A percentile compares a stretch with the other conserved stretches of the same genome.
These are phyloP conservation scores for Sebastolobus altivelis DNA, from an alignment of 2,797 vertebrate species.

Conservation along the genomic window DNA sequence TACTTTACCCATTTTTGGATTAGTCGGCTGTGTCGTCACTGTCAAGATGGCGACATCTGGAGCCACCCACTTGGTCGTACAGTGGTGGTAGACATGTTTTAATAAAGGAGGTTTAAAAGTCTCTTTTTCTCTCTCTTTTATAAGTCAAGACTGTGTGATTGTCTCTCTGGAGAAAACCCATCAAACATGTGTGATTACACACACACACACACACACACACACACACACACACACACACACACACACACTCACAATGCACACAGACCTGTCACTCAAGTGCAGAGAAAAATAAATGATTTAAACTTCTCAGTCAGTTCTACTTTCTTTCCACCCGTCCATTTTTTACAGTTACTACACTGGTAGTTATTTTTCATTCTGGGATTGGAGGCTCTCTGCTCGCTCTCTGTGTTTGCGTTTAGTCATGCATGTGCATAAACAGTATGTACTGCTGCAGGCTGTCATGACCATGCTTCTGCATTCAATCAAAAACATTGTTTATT, in stretches of 20 bases:
- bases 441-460: background rate
- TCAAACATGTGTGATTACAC: no score
- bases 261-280: background rate
- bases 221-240: background rate
- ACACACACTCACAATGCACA: background rate
- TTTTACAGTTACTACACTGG: background rate
- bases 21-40: no score
- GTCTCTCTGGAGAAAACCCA: no score
- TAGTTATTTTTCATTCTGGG: constrained; percentile 11
- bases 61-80: no score
- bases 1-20: no score
- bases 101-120: no score
- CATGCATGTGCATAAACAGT: background rate
- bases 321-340: background rate
- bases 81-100: no score
- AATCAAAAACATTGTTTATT: constrained; percentile 20
- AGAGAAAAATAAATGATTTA: constrained; percentile 1
- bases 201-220: background rate
- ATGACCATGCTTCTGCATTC: constrained; percentile 16
- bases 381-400: background rate
- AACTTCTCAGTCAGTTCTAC: background rate
- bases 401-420: constrained; percentile 1
- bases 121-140: no score
- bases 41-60: no score
- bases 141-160: no score